A percentile compares a stretch with the other conserved stretches of the same genome.
Evolutionary conservation across 35 echinoderm and acorn worm species (phyloP).

Genomic region (Lytechinus variegatus): DNA sequence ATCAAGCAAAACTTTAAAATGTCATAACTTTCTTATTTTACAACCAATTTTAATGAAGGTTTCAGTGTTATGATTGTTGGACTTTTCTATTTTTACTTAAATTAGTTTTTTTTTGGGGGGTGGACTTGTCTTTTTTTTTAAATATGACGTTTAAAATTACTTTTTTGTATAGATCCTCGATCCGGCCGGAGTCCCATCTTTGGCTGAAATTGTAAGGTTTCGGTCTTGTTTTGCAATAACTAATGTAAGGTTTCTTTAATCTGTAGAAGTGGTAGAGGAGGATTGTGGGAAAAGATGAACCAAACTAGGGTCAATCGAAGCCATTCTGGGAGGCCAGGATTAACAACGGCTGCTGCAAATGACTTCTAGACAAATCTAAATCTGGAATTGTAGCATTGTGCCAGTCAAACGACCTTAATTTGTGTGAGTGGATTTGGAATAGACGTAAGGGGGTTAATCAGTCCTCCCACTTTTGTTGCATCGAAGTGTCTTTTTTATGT

Average conservation of each 20-base stretch:
- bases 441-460: background rate
- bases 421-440: background rate
- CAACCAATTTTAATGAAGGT: too few relatives aligned
- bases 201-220: background rate
- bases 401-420: background rate
- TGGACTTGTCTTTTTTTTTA: too few relatives aligned
- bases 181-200: background rate
- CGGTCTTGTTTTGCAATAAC: background rate
- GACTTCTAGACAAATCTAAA: background rate
- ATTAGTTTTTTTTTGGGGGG: too few relatives aligned
- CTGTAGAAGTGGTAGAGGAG: background rate
- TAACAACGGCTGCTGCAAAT: background rate
- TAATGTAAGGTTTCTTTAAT: background rate
- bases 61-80: too few relatives aligned
- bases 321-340: background rate
- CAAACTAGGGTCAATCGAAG: background rate
- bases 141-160: background rate
- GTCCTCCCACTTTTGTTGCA: background rate
- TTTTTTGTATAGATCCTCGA: background rate
- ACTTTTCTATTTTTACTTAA: too few relatives aligned
- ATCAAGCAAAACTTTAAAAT: too few relatives aligned
- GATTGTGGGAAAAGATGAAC: background rate
- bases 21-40: too few relatives aligned
- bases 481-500: background rate
- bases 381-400: background rate